A percentile compares a stretch with the other conserved stretches of the same genome.
Conservation (phyloP, 2,797 vertebrate genomes). For the Muscicapa striata region DNA sequence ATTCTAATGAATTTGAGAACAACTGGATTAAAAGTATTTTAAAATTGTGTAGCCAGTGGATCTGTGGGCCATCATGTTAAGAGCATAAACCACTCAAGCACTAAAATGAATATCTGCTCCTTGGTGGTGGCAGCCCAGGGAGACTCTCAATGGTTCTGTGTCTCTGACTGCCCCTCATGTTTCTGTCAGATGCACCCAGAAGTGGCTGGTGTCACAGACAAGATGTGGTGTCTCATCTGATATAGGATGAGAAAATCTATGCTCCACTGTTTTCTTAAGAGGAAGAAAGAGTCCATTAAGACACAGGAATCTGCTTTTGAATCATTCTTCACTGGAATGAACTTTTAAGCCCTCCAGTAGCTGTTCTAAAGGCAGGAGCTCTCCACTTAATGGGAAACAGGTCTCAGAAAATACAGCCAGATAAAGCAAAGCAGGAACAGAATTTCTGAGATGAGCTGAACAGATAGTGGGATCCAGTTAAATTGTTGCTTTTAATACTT, state of each 20-base stretch:
- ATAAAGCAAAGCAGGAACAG: constrained; percentile 1
- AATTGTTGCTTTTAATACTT: not conserved
- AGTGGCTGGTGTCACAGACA: not conserved
- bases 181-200: not conserved
- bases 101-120: not conserved
- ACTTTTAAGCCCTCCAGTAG: constrained; percentile 3
- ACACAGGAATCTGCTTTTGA: not conserved
- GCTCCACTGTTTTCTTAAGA: not conserved
- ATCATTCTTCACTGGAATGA: not conserved
- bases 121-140: rapidly evolving
- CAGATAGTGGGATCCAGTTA: not conserved
- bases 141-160: not conserved
- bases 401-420: not conserved
- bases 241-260: not conserved
- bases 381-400: constrained; percentile 55
- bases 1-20: not conserved
- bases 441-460: not conserved
- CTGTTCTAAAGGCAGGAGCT: constrained; percentile 17
- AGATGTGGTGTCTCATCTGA: not conserved
- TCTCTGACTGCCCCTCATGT: rapidly evolving
- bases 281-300: not conserved
- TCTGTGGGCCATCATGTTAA: not conserved
- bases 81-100: not conserved
- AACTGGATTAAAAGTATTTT: not conserved
- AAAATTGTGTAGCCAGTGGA: not conserved